Evolutionary conservation across 2,113 vertebrate species (phyloP), one percentile per base, ranked within the genome.

Genomic region (Willisornis vidua): DNA sequence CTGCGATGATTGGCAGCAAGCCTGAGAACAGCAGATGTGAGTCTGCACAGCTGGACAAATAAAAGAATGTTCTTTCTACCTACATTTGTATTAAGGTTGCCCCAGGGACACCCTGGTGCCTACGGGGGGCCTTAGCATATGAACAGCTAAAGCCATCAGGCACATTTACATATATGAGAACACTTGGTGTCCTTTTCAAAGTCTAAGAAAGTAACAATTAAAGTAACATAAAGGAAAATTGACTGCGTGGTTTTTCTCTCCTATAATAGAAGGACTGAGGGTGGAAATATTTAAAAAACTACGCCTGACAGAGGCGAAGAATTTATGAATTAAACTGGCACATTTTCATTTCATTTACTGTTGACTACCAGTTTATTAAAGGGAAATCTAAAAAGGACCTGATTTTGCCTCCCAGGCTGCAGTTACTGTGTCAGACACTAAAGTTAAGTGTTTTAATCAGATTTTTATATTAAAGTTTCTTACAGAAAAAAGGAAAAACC

Each of bases 31-130:
- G 80, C 91, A 94, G 92, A 93, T 96, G 86, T 89, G 79, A 88
- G 48, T n/a, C 51, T 84, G 68, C 83, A 96, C 91, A 95, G 83
- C 95, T 97, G 95, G 93, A 81, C 80, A 75, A 83, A 95, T 80
- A 31, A n/a, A 91, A 68, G 77, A 72, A 49, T 55, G 39, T 37
- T 59, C 89, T 96, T 94, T 72, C 76, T 87, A 78, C 71, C 80
- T 86, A 82, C 71, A 29, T 78, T 89, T 94, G 68, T 92, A 54
- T 96, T 76, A 75, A 90, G 41, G 29, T 63, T 94, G 87, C 91
- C 80, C 76, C 39, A 63, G 95, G 91, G 76, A 74, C 86, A 90
- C 33, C 78, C 72, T 35, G 28, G n/a, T 46, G 52, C 74, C 61
- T 61, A 25, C 0, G 0, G 55, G 48, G 41, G 41, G 35, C 28